Percentiles rank a stretch among this genome's conserved stretches.
Evolutionary conservation across 2,888 invertebrate genomes (phyloP).

Genomic region (Carterocephalus palaemon): DNA sequence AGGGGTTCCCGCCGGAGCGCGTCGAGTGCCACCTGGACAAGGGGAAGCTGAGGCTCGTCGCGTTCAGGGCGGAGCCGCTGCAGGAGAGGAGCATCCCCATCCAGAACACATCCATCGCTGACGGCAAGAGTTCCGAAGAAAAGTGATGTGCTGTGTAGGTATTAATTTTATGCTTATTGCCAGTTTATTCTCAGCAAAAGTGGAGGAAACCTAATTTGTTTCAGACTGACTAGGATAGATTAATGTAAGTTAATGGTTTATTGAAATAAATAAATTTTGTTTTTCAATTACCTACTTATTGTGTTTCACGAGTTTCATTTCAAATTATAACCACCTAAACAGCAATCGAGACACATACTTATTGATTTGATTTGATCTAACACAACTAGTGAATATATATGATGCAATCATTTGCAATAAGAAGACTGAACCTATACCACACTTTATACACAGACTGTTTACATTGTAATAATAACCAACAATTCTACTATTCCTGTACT

Average conservation of each 20-base stretch:
- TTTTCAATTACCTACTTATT: constrained; percentile 1
- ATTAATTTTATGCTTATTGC: no score
- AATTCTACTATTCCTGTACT: no score
- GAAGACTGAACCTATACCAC: no score
- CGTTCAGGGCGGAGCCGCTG: constrained; percentile 74
- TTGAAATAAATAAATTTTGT: background rate
- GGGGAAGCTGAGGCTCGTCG: constrained; percentile 84
- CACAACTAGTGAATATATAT: no score
- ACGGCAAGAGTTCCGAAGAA: constrained; percentile 5
- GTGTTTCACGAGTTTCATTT: background rate
- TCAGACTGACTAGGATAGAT: constrained; percentile 26
- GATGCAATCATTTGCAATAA: no score
- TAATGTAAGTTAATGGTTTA: background rate
- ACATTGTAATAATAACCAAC: no score
- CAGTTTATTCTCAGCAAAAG: no score
- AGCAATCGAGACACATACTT: background rate
- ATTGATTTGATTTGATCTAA: no score
- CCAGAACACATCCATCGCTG: constrained; percentile 45
- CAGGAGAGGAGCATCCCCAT: constrained; percentile 58
- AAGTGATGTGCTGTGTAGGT: background rate
- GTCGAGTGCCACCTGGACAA: constrained; percentile 87
- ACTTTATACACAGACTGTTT: no score
- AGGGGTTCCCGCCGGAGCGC: constrained; percentile 85
- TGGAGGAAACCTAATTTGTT: no score
- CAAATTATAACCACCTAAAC: background rate